Evolutionary conservation across 2,113 vertebrate genomes (phyloP), one percentile per base, ranked within the genome.

Genomic region (Todiramphus saurophagus): DNA sequence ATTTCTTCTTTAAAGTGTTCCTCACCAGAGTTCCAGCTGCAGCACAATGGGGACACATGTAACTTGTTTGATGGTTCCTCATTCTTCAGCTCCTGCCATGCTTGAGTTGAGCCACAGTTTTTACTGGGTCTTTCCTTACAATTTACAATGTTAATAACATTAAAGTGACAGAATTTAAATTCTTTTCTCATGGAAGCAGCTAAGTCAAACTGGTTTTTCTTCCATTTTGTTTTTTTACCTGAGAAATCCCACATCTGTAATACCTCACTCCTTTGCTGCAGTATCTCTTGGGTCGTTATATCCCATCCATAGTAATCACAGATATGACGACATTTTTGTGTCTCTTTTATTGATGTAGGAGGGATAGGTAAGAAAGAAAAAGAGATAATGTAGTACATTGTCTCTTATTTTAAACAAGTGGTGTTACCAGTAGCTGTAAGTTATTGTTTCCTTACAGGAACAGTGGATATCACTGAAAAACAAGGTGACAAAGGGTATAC

Each of bases 401-500:
- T 51, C 58, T 41, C 7, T 59, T 64, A 24, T 77, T 82, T 83
- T 55, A 68, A 75, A 35, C 5, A 58, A 56, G 39, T 46, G 27
- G 11, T 43, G 35, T 43, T 70, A 28, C 27, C 7, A 43, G 43
- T 39, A 72, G 37, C 43, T 90, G 13, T 48, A 67, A 81, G 7
- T 55, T 63, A 31, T 37, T 78, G 18, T 69, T 91, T 69, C 44
- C 28, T 60, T 78, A 13, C 10, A 23, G 50, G 66, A 51, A 25
- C 82, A 53, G 31, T 20, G 44, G 30, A 12, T 51, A n/a, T 50
- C 11, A 23, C 4, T 74, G 39, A 20, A 82, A 41, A 88, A 74
- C 69, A 50, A 66, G 39, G 82, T 51, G 50, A 60, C 0, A 0
- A 83, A 30, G 18, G 5, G 5, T 73, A 5, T 55, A 25, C 56